Base-by-base conservation (phyloP, 1,140 invertebrate species). In the Pseudomyrmex pallidus region DNA sequence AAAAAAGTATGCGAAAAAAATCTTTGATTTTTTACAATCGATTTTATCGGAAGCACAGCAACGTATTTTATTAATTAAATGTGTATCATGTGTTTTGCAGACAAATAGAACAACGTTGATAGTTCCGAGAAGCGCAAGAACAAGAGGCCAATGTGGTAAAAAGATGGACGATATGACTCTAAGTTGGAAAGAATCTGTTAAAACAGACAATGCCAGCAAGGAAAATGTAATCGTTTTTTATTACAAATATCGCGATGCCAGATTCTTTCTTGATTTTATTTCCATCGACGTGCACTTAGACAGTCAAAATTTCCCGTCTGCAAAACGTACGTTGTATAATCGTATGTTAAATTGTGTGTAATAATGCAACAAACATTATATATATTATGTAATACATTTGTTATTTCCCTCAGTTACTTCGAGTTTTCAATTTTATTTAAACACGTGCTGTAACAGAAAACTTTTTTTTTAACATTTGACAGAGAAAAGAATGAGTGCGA, bases 171-270 rank as follows among this genome's bases (percentile, higher is more conserved):
- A 57, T 20, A 68, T 78, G 10, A 59, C 5, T 48, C 25, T 78
- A 12, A 68, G 54, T 48, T 78, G 76, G 63, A 2, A 56, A 3
- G 48, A 78, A 44, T 0, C 50, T 13, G 8, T 4, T 46, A n/a
- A 77, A 17, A 67, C 10, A 78, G 3, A 4, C 0, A 13, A 17
- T 10, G n/a, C 9, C 3, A n/a, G 57, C 52, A 68, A 68, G 0
- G 5, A 59, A 56, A 78, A 70, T 48, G 48, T n/a, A 59, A 78
- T 78, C 44, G 48, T 3, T 48, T 78, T 68, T 48, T 7, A 13
- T 48, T 78, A 70, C 0, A 2, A 25, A 25, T 25, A 1, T 10
- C 44, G 35, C 1, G 12, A 59, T 25, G 66, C 35, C 2, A 48
- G 2, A 1, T 78, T 57, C 15, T 68, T 68, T 1, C 62, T 68